phyloP scores from a whole-genome alignment of 2,888 invertebrate genomes.

The Platyscelio sp. region DNA sequence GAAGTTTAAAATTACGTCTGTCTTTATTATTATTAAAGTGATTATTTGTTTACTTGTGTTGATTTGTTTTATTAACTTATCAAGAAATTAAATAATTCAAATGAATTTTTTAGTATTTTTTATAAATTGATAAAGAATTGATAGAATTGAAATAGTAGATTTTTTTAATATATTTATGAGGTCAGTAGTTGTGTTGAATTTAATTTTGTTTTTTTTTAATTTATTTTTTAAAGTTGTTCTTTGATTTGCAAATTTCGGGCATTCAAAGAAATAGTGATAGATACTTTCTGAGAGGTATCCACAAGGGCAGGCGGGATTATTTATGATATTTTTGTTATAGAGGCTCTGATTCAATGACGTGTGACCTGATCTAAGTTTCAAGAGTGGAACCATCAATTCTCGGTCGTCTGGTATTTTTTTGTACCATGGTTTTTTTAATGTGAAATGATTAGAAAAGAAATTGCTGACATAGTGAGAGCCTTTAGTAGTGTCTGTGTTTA shows the following conservation, averaged over 20 bases:
- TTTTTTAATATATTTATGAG: not conserved
- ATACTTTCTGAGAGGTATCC: not conserved
- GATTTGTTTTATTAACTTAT: no score
- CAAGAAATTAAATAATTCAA: no score
- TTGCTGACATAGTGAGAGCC: not conserved
- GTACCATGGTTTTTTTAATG: not conserved
- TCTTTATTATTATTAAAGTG: no score
- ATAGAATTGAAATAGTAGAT: no score
- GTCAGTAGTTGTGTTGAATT: not conserved
- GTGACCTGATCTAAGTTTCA: not conserved
- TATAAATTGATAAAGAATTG: no score
- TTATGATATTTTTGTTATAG: not conserved
- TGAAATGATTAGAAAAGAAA: not conserved
- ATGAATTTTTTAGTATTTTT: no score
- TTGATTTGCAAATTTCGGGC: not conserved
- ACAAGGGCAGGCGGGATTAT: not conserved
- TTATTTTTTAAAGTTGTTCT: not conserved
- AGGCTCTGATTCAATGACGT: not conserved
- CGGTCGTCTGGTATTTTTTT: not conserved
- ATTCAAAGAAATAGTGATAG: conserved; percentile 11
- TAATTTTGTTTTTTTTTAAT: not conserved
- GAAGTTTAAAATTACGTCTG: no score
- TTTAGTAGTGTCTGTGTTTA: not conserved
- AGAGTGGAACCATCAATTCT: not conserved
- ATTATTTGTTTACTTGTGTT: no score